Percentiles rank a stretch among this genome's conserved stretches.
These are phyloP conservation scores for Acronicta psi DNA, from an alignment of 2,888 invertebrate genomes.

Conservation along the genomic window DNA sequence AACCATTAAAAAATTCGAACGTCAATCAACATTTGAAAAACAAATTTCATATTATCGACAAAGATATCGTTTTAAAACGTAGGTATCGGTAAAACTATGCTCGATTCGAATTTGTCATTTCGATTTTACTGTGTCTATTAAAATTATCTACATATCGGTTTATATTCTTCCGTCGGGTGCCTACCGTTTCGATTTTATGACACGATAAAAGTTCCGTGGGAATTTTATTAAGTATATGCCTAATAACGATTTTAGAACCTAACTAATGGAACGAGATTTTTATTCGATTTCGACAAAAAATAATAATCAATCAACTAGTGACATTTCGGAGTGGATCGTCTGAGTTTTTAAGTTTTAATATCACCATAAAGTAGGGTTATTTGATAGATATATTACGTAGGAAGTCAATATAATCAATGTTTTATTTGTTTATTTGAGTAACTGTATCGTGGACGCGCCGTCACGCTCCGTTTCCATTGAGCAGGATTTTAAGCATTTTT, in stretches of 20 bases:
- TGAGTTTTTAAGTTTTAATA: slow-evolving; percentile 35
- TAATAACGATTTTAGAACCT: slow-evolving; percentile 63
- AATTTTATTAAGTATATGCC: slow-evolving; percentile 60
- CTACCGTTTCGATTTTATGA: slow-evolving; percentile 79
- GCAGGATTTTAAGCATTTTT: slow-evolving; percentile 45
- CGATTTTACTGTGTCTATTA: slow-evolving; percentile 75
- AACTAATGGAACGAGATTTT: slow-evolving; percentile 64
- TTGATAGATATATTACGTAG: slow-evolving; percentile 41
- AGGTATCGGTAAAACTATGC: slow-evolving; percentile 54
- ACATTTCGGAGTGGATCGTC: slow-evolving; percentile 36
- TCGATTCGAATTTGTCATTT: slow-evolving; percentile 67
- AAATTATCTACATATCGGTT: slow-evolving; percentile 77
- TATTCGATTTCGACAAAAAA: slow-evolving; percentile 43
- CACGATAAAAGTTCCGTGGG: slow-evolving; percentile 62
- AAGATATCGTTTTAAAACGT: slow-evolving; percentile 66
- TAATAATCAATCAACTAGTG: slow-evolving; percentile 53
- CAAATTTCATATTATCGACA: slow-evolving; percentile 61
- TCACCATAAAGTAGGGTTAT: slow-evolving; percentile 41
- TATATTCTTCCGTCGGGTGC: slow-evolving; percentile 73
- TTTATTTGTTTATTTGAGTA: slow-evolving; percentile 48
- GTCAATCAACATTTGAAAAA: slow-evolving; percentile 54
- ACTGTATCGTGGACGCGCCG: slow-evolving; percentile 38
- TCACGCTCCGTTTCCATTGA: slow-evolving; percentile 43
- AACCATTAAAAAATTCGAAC: slow-evolving; percentile 43
- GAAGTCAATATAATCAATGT: slow-evolving; percentile 51